A percentile compares a stretch with the other conserved stretches of the same genome.
Conservation (phyloP, 2,113 vertebrate species). For the Tapirus terrestris region DNA sequence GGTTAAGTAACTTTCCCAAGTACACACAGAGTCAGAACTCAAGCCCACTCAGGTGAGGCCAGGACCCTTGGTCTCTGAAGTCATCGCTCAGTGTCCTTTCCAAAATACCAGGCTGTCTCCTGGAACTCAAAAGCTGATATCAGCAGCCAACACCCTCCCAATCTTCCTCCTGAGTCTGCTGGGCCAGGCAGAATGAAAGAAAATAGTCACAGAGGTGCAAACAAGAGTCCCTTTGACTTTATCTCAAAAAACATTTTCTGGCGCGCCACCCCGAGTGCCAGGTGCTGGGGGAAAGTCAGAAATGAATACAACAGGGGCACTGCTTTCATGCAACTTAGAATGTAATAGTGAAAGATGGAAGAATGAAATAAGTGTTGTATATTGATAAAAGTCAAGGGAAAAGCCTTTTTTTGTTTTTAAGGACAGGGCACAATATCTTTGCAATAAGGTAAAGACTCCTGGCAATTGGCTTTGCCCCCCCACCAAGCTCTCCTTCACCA, state of each 20-base stretch:
- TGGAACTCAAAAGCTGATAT: neutral
- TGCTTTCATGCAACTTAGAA: neutral
- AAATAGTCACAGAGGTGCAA: neutral
- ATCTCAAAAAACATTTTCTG: conserved; percentile 32
- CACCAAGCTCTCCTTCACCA: neutral
- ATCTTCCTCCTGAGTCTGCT: neutral
- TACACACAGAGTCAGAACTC: neutral
- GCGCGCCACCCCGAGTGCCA: neutral
- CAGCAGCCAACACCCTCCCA: neutral
- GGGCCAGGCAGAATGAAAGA: neutral
- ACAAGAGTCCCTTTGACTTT: neutral
- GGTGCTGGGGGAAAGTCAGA: neutral
- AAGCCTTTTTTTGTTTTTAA: neutral
- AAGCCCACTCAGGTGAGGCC: neutral
- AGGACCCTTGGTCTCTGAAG: neutral
- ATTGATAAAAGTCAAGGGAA: neutral
- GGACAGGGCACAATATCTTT: neutral
- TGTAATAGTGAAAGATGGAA: neutral
- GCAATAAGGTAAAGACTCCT: neutral
- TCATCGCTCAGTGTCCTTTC: neutral
- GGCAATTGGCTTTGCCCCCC: neutral
- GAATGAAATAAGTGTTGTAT: neutral
- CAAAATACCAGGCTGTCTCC: neutral
- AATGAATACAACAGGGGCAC: neutral
- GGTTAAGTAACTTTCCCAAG: neutral